These are phyloP conservation scores for Myotis vivesi DNA, from an alignment of 2,797 vertebrate genomes.

Conservation along the genomic window DNA sequence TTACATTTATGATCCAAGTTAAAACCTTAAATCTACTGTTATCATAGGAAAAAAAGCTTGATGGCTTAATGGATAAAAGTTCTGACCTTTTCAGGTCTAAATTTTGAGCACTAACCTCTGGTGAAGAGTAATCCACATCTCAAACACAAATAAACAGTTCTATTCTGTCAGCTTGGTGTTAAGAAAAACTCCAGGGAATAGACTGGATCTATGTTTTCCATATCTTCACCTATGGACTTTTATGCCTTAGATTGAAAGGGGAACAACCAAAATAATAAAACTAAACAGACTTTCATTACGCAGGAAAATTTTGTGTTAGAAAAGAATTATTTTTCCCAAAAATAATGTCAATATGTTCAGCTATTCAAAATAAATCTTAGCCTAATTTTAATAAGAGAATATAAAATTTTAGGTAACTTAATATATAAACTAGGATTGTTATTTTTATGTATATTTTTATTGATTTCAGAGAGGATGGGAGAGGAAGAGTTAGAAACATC, in stretches of 20 bases:
- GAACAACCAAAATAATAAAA: not conserved
- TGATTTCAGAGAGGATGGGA: too few species aligned
- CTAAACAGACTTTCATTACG: not conserved
- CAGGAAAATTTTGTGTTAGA: not conserved
- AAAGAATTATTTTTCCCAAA: not conserved
- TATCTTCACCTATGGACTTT: not conserved
- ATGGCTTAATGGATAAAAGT: conserved; percentile 79
- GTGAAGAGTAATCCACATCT: conserved; percentile 58
- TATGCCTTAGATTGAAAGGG: not conserved
- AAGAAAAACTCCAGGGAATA: conserved; percentile 1
- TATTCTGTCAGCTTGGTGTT: not conserved
- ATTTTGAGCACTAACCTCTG: conserved; percentile 47
- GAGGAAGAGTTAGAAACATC: too few species aligned
- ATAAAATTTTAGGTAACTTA: not conserved
- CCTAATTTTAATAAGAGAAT: not conserved
- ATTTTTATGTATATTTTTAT: not conserved
- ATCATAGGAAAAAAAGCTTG: conserved; percentile 75
- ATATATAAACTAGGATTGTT: not conserved
- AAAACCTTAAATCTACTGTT: conserved; percentile 72
- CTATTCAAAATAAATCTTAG: not conserved
- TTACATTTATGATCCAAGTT: conserved; percentile 72
- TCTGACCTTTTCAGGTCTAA: conserved; percentile 67
- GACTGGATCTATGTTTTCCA: not conserved
- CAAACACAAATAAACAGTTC: conserved; percentile 27
- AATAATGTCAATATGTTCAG: not conserved